These are phyloP conservation scores for Fringilla coelebs DNA, from an alignment of 2,797 vertebrate species.

Conservation along the genomic window DNA sequence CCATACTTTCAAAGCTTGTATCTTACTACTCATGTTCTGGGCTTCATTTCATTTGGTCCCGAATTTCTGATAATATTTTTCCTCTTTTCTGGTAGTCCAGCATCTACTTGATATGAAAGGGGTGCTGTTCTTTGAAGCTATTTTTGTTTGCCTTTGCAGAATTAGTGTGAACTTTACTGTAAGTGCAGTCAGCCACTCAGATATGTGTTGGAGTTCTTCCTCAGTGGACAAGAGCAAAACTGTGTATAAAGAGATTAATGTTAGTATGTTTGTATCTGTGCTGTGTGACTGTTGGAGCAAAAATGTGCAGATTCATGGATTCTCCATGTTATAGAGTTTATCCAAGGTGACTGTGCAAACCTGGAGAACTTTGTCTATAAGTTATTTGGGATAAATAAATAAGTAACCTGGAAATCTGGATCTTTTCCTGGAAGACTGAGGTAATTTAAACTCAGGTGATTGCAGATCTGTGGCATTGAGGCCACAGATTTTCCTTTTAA, in stretches of 20 bases:
- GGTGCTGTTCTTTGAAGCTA: background rate
- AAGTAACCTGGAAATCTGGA: background rate
- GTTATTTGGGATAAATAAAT: background rate
- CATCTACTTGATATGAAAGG: background rate
- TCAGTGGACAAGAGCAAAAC: background rate
- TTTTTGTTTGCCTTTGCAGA: background rate
- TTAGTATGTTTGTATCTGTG: background rate
- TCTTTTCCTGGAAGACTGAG: background rate
- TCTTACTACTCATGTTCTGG: background rate
- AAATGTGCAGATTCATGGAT: background rate
- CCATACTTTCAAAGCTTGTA: background rate
- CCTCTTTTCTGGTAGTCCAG: background rate
- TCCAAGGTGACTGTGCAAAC: background rate
- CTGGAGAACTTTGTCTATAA: background rate
- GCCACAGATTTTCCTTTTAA: background rate
- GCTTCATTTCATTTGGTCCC: background rate
- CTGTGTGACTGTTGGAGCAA: background rate
- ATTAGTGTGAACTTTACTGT: background rate
- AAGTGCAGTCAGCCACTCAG: background rate
- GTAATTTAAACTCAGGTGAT: background rate
- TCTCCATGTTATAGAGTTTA: background rate
- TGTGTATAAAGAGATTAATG: background rate
- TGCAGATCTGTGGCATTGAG: background rate
- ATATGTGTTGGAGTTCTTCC: background rate
- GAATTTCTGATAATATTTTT: background rate